A percentile compares a stretch with the other conserved stretches of the same genome.
Evolutionary conservation across 1,140 invertebrate species (phyloP).

Genomic region (Medauroidea extradentata): DNA sequence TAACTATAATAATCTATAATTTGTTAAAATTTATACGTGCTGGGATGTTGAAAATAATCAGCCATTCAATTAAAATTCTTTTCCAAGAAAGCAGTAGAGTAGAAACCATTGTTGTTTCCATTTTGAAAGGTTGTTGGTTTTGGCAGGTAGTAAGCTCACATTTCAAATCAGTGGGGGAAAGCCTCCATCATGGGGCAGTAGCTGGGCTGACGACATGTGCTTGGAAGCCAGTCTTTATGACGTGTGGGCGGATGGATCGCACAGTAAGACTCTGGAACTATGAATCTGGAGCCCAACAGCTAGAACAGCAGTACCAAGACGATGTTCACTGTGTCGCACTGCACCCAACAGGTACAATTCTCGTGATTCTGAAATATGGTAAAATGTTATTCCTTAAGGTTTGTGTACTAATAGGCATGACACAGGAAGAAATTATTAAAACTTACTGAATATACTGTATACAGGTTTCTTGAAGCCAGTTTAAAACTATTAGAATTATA

Average conservation of each 20-base stretch:
- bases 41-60: background rate
- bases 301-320: conserved; percentile 76
- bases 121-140: background rate
- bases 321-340: conserved; percentile 73
- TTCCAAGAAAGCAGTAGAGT: background rate
- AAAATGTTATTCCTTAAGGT: too few relatives aligned
- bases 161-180: conserved; percentile 57
- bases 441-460: too few relatives aligned
- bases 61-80: background rate
- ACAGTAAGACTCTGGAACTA: conserved; percentile 89
- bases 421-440: too few relatives aligned
- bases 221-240: conserved; percentile 86
- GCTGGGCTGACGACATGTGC: conserved; percentile 73
- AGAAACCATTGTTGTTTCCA: background rate
- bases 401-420: too few relatives aligned
- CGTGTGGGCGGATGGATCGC: conserved; percentile 71
- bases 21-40: too few relatives aligned
- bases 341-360: conserved; percentile 59
- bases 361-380: too few relatives aligned
- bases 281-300: conserved; percentile 67
- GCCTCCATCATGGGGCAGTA: conserved; percentile 75
- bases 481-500: too few relatives aligned
- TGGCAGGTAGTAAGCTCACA: background rate
- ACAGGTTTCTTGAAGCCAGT: too few relatives aligned
- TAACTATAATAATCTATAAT: too few relatives aligned